These are phyloP conservation scores for Pachymerium ferrugineum DNA, from an alignment of 2,888 invertebrate species.

Conservation along the genomic window DNA sequence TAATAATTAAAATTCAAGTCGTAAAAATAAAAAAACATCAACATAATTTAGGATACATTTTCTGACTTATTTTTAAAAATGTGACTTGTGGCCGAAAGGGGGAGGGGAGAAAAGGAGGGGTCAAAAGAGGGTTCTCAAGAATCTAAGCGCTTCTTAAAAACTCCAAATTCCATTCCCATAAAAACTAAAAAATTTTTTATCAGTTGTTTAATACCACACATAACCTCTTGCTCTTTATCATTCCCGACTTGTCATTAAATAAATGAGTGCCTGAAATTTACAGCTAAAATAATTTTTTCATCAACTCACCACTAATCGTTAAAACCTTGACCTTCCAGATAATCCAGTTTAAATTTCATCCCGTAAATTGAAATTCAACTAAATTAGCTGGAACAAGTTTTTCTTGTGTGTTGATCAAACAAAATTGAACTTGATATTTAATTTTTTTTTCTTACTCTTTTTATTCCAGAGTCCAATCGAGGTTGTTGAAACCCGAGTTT, in stretches of 20 bases:
- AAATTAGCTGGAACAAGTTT: too few species aligned
- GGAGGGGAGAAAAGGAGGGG: neutral
- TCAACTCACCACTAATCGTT: neutral
- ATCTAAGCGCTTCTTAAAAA: neutral
- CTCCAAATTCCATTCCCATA: constrained; percentile 20
- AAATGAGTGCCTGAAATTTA: neutral
- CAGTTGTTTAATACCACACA: neutral
- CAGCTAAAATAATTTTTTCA: neutral
- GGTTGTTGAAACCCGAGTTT: neutral
- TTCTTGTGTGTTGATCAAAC: neutral
- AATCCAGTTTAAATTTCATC: neutral
- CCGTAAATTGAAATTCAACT: neutral
- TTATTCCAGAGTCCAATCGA: neutral
- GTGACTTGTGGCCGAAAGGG: neutral
- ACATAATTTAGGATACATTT: too few species aligned
- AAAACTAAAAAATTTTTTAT: too few species aligned
- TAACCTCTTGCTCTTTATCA: neutral
- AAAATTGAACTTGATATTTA: neutral
- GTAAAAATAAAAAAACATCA: too few species aligned
- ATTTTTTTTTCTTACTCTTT: neutral
- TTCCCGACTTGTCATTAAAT: neutral
- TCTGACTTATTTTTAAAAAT: neutral
- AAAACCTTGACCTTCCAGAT: constrained; percentile 4
- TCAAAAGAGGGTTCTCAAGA: neutral
- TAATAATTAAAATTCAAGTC: too few species aligned